Percentiles rank a stretch among this genome's conserved stretches.
Evolutionary conservation across 2,888 invertebrate genomes (phyloP).

Genomic region (Aquatica leii): DNA sequence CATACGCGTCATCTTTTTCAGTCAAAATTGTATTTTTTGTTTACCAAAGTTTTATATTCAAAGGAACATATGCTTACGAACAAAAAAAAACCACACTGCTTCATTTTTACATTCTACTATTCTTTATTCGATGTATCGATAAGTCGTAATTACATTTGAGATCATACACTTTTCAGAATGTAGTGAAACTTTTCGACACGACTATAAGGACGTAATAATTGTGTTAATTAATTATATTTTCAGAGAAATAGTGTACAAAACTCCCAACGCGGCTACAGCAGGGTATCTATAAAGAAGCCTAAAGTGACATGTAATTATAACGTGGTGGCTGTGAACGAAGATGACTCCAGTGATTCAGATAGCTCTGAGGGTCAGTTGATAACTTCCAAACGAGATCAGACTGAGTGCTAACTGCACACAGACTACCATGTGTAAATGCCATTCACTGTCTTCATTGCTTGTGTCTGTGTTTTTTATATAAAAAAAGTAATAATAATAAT

Average conservation of each 20-base stretch:
- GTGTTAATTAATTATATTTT: too few relatives aligned
- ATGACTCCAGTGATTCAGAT: conserved; percentile 58
- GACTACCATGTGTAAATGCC: conserved; percentile 44
- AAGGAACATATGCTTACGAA: too few relatives aligned
- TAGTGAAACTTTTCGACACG: too few relatives aligned
- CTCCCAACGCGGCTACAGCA: conserved; percentile 56
- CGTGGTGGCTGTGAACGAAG: conserved; percentile 59
- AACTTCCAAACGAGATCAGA: conserved; percentile 53
- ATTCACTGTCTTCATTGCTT: conserved; percentile 57
- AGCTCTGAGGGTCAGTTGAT: conserved; percentile 57
- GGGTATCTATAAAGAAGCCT: conserved; percentile 61
- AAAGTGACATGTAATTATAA: conserved; percentile 62
- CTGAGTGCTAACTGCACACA: conserved; percentile 52
- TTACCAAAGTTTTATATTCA: too few relatives aligned
- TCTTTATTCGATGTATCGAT: too few relatives aligned
- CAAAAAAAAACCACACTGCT: too few relatives aligned
- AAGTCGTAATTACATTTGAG: too few relatives aligned
- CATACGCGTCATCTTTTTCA: too few relatives aligned
- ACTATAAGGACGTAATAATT: too few relatives aligned
- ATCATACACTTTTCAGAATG: too few relatives aligned
- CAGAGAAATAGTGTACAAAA: conserved; percentile 58
- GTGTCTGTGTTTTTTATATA: conserved; percentile 45
- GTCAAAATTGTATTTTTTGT: too few relatives aligned
- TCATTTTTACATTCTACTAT: too few relatives aligned
- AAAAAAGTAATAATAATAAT: conserved; percentile 29